A percentile compares a stretch with the other conserved stretches of the same genome.
phyloP scores from a whole-genome alignment of 2,113 vertebrate genomes.

The Gnathochromis pfefferi region DNA sequence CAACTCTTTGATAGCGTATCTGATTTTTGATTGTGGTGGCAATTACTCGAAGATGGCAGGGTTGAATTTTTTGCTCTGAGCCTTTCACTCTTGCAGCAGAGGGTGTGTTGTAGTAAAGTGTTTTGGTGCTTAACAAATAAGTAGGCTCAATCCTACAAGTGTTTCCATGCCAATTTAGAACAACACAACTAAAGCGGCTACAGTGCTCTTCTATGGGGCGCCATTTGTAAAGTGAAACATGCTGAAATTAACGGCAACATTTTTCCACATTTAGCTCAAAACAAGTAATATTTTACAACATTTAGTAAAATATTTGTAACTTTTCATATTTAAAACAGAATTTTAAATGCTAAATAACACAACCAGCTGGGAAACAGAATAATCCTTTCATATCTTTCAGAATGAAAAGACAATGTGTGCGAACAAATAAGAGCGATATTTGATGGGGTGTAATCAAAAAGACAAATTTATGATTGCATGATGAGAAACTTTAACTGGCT shows the following conservation, averaged over 20 bases:
- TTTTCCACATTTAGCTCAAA: too few relatives aligned
- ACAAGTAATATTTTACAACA: too few relatives aligned
- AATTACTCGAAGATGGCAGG: not conserved
- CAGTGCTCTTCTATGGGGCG: not conserved
- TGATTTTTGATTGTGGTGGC: not conserved
- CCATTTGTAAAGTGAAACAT: too few relatives aligned
- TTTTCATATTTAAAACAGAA: too few relatives aligned
- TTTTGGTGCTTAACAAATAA: constrained; percentile 4
- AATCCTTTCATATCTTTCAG: not conserved
- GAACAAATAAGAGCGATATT: not conserved
- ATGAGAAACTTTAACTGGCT: not conserved
- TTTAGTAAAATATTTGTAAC: too few relatives aligned
- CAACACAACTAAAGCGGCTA: not conserved
- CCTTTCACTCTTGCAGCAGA: not conserved
- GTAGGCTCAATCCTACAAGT: not conserved
- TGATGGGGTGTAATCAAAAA: not conserved
- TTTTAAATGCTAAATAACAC: not conserved
- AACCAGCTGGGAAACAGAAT: not conserved
- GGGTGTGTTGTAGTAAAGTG: not conserved
- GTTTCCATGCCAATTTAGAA: not conserved
- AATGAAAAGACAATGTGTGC: not conserved
- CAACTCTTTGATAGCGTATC: not conserved
- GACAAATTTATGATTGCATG: not conserved
- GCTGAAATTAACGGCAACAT: too few relatives aligned
- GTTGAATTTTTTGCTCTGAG: not conserved